Evolutionary conservation across 2,888 invertebrate species (phyloP).

Genomic region (Apotomis turbidana): DNA sequence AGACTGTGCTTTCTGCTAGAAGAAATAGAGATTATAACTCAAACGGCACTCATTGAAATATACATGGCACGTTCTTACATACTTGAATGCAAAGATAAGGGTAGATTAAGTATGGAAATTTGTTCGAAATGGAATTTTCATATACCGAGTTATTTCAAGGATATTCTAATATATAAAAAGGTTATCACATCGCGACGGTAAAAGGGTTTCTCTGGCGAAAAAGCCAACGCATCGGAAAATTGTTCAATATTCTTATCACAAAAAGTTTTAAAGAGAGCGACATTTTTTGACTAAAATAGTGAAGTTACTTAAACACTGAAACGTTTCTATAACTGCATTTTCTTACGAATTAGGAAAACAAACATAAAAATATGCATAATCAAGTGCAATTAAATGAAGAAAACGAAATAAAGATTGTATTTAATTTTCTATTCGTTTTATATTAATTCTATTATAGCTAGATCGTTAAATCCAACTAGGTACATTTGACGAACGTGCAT

Average conservation of each 20-base stretch:
- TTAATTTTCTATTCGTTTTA: too few relatives aligned
- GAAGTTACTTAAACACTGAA: too few relatives aligned
- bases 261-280: neutral
- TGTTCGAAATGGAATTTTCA: slow-evolving; percentile 24
- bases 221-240: neutral
- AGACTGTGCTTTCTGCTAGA: slow-evolving; percentile 10
- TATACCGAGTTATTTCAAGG: slow-evolving; percentile 20
- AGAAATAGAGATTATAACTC: slow-evolving; percentile 21
- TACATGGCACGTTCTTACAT: slow-evolving; percentile 27
- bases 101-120: slow-evolving; percentile 37
- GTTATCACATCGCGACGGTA: slow-evolving; percentile 10
- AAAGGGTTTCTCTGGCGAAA: neutral
- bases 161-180: slow-evolving; percentile 28
- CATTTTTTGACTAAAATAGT: too few relatives aligned
- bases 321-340: too few relatives aligned
- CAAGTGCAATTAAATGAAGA: too few relatives aligned
- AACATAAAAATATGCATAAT: too few relatives aligned
- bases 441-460: too few relatives aligned
- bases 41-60: slow-evolving; percentile 9
- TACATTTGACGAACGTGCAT: too few relatives aligned
- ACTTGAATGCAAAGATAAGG: slow-evolving; percentile 29
- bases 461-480: neutral
- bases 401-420: too few relatives aligned
- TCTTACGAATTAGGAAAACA: too few relatives aligned
- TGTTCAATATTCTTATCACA: neutral